phyloP scores from a whole-genome alignment of 2,797 vertebrate species.

The Morus bassanus region DNA sequence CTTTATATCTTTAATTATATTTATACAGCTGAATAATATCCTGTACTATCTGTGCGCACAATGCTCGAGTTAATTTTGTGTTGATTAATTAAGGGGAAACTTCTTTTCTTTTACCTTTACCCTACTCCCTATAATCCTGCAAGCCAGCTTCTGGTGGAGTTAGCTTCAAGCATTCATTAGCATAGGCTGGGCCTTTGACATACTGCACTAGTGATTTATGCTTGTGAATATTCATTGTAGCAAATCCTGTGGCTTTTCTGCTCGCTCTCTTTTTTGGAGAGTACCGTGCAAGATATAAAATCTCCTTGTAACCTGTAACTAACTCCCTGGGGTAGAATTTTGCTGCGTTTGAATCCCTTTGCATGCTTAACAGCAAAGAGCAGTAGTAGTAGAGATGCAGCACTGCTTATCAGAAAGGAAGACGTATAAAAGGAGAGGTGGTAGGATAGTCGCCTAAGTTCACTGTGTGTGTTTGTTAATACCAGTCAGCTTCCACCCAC shows the following conservation, averaged over 20 bases:
- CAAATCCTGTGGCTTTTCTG: constrained; percentile 38
- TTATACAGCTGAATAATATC: not conserved
- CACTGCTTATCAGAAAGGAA: not conserved
- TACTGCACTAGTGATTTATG: constrained; percentile 10
- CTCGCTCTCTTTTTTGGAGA: not conserved
- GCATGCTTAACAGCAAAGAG: not conserved
- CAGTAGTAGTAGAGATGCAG: not conserved
- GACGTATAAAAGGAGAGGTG: not conserved
- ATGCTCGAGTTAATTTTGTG: constrained; percentile 31
- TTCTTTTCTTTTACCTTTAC: constrained; percentile 23
- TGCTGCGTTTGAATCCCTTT: not conserved
- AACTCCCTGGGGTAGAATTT: not conserved
- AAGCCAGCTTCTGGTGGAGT: constrained; percentile 20
- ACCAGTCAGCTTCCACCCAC: not conserved
- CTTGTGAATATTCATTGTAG: constrained; percentile 51
- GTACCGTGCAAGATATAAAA: not conserved
- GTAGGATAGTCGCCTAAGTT: not conserved
- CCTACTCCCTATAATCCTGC: not conserved
- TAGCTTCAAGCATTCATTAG: constrained; percentile 35
- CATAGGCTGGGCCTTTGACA: constrained; percentile 12
- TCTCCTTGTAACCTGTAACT: not conserved
- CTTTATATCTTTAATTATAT: constrained; percentile 14
- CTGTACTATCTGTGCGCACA: not conserved
- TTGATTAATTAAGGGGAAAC: constrained; percentile 23
- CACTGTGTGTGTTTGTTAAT: not conserved